Conservation (phyloP, 2,888 invertebrate genomes). For the Platycnemis pennipes region DNA sequence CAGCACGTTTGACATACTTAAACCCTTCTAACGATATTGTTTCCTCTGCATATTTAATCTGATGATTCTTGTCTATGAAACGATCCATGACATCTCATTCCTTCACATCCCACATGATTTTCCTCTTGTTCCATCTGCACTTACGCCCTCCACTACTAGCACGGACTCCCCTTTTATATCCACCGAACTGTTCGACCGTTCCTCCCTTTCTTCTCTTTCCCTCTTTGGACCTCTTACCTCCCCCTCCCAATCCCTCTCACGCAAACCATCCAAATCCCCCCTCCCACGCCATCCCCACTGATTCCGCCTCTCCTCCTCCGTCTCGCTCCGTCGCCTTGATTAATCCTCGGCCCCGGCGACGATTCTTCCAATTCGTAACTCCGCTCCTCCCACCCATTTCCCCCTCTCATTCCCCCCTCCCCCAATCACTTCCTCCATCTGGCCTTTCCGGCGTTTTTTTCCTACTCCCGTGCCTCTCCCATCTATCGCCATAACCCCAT, state of each 20-base stretch:
- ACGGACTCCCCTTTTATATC: not conserved
- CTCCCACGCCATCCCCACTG: not conserved
- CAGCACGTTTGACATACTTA: not conserved
- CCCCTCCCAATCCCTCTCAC: not conserved
- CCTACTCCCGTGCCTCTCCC: not conserved
- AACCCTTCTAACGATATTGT: not conserved
- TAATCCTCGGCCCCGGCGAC: conserved; percentile 20
- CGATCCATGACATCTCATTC: not conserved
- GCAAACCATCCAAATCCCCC: not conserved
- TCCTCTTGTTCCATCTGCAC: not conserved
- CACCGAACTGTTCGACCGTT: not conserved
- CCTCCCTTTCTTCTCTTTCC: not conserved
- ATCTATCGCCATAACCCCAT: conserved; percentile 5
- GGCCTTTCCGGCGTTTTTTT: not conserved
- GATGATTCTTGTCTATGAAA: not conserved
- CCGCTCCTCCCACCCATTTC: not conserved
- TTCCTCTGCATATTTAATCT: not conserved
- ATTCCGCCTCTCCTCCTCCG: not conserved
- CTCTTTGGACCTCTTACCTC: not conserved
- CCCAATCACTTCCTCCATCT: not conserved
- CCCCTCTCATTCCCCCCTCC: not conserved
- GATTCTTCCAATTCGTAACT: not conserved
- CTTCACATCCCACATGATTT: not conserved
- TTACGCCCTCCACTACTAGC: not conserved
- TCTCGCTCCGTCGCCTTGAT: conserved; percentile 28